These are phyloP conservation scores for Nothobranchius furzeri DNA, from an alignment of 2,113 vertebrate species.

Conservation along the genomic window DNA sequence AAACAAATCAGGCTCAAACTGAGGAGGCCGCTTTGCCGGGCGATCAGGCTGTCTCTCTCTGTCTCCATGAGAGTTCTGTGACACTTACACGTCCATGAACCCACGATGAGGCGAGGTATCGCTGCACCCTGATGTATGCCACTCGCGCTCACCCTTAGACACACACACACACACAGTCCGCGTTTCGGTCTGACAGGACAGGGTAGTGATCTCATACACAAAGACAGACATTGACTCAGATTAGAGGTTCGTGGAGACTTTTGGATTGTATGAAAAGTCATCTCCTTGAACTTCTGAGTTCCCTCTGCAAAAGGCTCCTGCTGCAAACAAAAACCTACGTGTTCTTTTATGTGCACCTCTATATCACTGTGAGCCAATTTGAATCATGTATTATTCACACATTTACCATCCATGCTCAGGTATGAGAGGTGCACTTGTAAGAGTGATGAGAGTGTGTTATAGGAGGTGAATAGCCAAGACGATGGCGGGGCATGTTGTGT, in stretches of 20 bases:
- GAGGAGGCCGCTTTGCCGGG: conserved; percentile 30
- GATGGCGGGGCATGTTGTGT: conserved; percentile 49
- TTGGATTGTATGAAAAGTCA: conserved; percentile 22
- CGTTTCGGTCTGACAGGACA: conserved; percentile 49
- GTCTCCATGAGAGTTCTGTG: conserved; percentile 42
- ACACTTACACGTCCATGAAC: conserved; percentile 57
- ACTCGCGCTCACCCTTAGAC: conserved; percentile 43
- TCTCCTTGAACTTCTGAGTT: conserved; percentile 14
- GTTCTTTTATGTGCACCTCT: not conserved
- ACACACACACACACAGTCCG: conserved; percentile 31
- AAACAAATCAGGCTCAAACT: conserved; percentile 74
- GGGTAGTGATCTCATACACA: conserved; percentile 66
- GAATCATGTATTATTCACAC: conserved; percentile 26
- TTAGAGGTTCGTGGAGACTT: conserved; percentile 27
- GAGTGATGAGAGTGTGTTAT: conserved; percentile 46
- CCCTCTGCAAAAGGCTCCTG: conserved; percentile 1
- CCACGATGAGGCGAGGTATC: conserved; percentile 67
- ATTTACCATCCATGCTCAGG: conserved; percentile 30
- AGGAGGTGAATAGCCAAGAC: conserved; percentile 57
- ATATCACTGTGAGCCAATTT: conserved; percentile 4
- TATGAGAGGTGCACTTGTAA: conserved; percentile 35
- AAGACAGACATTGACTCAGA: conserved; percentile 48
- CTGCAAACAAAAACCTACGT: not conserved
- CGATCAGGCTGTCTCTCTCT: conserved; percentile 66
- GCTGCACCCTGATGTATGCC: conserved; percentile 44